Conservation (phyloP, 37 sponge, comb jelly and placozoan species). For the Chondrosia reniformis region DNA sequence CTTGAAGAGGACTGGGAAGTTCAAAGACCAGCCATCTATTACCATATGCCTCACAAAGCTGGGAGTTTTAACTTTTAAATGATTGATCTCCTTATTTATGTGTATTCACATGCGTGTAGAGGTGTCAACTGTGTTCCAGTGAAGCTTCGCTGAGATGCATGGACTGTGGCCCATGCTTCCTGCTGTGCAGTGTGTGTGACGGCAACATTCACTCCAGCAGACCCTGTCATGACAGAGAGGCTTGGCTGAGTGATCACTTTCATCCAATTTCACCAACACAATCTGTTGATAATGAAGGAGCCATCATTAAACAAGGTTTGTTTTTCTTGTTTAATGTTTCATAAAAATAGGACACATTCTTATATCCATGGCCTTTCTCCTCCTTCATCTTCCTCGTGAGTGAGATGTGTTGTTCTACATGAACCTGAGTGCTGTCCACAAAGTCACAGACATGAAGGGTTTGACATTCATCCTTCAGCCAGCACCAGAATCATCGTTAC, state of each 20-base stretch:
- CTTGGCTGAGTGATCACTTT: neutral
- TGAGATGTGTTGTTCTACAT: slow-evolving; percentile 15
- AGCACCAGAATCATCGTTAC: slow-evolving; percentile 13
- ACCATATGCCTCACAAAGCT: slow-evolving; percentile 9
- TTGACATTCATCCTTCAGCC: neutral
- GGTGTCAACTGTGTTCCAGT: neutral
- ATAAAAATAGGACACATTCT: neutral
- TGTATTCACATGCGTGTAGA: neutral
- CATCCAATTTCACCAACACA: slow-evolving; percentile 6
- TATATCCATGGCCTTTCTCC: neutral
- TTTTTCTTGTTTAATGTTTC: neutral
- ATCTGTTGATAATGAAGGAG: slow-evolving; percentile 2
- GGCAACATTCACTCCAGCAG: neutral
- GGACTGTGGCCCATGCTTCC: slow-evolving; percentile 7
- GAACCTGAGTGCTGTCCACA: slow-evolving; percentile 11
- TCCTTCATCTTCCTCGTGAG: neutral
- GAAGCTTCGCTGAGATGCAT: neutral
- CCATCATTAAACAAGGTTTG: neutral
- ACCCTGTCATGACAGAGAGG: slow-evolving; percentile 17
- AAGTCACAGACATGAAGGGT: neutral
- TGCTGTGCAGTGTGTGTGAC: neutral
- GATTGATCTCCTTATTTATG: neutral
- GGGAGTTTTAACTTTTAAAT: neutral
- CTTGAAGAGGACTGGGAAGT: slow-evolving; percentile 10
- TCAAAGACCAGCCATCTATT: slow-evolving; percentile 11